Evolutionary conservation across 2,888 invertebrate genomes (phyloP).

Genomic region (Lissonota sp.): DNA sequence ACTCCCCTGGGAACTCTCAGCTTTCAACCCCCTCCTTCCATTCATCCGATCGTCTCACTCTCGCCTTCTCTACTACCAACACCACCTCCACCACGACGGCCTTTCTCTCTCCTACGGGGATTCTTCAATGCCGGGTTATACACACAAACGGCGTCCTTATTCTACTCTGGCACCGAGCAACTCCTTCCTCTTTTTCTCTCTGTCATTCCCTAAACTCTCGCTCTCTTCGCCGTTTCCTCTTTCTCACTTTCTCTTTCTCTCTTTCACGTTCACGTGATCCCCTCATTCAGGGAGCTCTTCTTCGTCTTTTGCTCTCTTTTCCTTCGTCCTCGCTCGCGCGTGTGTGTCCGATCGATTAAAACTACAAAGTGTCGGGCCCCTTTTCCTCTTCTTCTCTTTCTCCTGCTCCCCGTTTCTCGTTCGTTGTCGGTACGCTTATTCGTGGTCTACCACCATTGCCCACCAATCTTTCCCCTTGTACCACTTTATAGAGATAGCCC

Average conservation of each 20-base stretch:
- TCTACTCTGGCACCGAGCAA: conserved; percentile 49
- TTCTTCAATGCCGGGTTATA: conserved; percentile 44
- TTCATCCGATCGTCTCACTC: conserved; percentile 33
- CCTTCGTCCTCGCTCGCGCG: conserved; percentile 45
- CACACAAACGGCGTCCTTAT: conserved; percentile 39
- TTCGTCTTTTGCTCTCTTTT: conserved; percentile 63
- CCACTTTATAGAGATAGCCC: conserved; percentile 8
- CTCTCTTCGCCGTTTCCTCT: conserved; percentile 34
- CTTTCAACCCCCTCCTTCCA: conserved; percentile 41
- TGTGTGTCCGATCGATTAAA: conserved; percentile 80
- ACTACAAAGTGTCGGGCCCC: conserved; percentile 81
- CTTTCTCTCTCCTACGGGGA: conserved; percentile 23
- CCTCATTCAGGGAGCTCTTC: conserved; percentile 63
- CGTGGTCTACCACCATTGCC: conserved; percentile 81
- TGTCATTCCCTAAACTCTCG: conserved; percentile 41
- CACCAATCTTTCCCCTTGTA: conserved; percentile 32
- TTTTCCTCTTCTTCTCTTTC: too few relatives aligned
- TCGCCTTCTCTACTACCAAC: conserved; percentile 45
- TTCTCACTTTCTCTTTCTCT: conserved; percentile 35
- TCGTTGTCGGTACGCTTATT: conserved; percentile 78
- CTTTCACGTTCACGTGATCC: conserved; percentile 35
- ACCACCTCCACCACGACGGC: not conserved
- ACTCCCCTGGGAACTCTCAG: conserved; percentile 44
- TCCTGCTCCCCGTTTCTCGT: conserved; percentile 63
- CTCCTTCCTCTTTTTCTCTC: conserved; percentile 64